Percentiles rank a stretch among this genome's conserved stretches.
Conservation (phyloP, 2,797 vertebrate genomes). For the Lindbergichthys nudifrons region DNA sequence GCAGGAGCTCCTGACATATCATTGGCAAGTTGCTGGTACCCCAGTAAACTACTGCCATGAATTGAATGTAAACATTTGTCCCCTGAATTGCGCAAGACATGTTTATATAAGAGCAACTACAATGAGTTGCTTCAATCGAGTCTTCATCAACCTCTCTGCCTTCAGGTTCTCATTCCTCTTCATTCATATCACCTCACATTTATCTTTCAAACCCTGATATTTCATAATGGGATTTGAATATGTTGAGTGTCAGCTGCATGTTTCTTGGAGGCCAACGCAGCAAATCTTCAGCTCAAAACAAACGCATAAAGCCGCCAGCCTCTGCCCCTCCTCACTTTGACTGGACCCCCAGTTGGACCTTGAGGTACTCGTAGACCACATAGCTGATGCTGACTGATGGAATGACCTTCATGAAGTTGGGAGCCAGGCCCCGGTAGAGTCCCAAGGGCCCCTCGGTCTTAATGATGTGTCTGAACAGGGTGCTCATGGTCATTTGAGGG, state of each 20-base stretch:
- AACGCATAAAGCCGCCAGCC: constrained; percentile 13
- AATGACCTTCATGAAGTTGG: constrained; percentile 98
- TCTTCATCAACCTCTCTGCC: not conserved
- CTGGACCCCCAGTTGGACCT: constrained; percentile 89
- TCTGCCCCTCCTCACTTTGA: constrained; percentile 58
- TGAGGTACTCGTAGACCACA: constrained; percentile 95
- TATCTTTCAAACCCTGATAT: constrained; percentile 4
- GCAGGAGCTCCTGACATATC: not conserved
- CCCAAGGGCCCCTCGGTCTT: constrained; percentile 91
- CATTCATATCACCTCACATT: not conserved
- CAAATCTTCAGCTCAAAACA: constrained; percentile 2
- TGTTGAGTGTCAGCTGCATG: constrained; percentile 14
- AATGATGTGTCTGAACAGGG: constrained; percentile 93
- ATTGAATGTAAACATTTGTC: constrained; percentile 17
- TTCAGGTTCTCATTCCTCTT: not conserved
- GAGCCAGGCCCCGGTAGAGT: constrained; percentile 93
- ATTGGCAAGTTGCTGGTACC: too few relatives aligned
- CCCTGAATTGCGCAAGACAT: constrained; percentile 12
- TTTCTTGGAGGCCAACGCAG: not conserved
- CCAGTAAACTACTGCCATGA: not conserved
- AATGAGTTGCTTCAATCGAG: not conserved
- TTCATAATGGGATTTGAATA: not conserved
- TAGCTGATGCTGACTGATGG: constrained; percentile 99
- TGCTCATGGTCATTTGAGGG: constrained; percentile 89
- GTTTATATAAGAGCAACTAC: constrained; percentile 7